These are phyloP conservation scores for Isoperla grammatica DNA, from an alignment of 2,888 invertebrate species.

Conservation along the genomic window DNA sequence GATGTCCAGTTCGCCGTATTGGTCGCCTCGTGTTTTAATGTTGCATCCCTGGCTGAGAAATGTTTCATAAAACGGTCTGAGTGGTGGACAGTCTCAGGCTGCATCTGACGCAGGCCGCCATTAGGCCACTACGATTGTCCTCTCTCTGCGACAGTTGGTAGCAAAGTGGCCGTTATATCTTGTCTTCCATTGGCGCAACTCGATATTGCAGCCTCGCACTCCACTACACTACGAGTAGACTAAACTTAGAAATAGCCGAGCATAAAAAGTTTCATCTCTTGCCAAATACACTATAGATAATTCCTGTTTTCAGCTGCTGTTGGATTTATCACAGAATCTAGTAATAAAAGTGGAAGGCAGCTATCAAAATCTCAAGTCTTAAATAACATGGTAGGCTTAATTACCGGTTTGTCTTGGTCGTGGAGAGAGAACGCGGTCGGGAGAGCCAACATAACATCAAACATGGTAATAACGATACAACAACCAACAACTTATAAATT, in stretches of 20 bases:
- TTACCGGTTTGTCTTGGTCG: background rate
- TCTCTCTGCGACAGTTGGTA: conserved; percentile 8
- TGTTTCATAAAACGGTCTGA: background rate
- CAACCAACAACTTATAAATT: background rate
- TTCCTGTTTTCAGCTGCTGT: conserved; percentile 3
- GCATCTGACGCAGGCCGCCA: background rate
- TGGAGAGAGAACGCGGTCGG: too few species aligned
- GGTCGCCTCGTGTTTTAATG: background rate
- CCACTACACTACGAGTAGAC: background rate
- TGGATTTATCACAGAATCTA: background rate
- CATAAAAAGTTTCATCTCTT: conserved; percentile 7
- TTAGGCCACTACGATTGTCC: background rate
- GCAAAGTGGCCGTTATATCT: conserved; percentile 8
- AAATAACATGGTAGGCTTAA: background rate
- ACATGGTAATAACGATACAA: background rate
- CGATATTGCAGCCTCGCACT: too few species aligned
- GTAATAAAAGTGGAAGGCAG: background rate
- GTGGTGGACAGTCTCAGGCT: background rate
- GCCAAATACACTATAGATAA: background rate
- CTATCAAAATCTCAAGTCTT: background rate
- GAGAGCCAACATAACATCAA: too few species aligned
- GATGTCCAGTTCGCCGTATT: background rate
- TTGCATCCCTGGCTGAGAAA: background rate
- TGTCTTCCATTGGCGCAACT: background rate
- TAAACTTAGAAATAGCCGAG: background rate